Base-by-base conservation (phyloP, 2,888 invertebrate genomes). In the Meta bourneti region DNA sequence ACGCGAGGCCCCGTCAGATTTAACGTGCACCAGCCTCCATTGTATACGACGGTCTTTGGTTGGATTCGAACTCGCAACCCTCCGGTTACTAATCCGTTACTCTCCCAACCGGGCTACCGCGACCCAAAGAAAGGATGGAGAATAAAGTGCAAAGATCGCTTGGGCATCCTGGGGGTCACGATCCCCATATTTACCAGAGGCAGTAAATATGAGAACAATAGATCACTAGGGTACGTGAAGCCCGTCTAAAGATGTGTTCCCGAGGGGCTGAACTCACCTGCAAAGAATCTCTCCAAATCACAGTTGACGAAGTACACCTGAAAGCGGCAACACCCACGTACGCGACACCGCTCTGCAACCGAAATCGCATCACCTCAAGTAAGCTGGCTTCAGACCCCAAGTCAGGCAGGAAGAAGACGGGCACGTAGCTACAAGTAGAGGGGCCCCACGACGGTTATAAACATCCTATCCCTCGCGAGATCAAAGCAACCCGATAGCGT, bases 401-500 rank as follows among this genome's bases (percentile, higher is more conserved):
- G 20, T 51, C 51, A 77, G 70, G 48, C 52, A 61, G 61, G 51
- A 82, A 51, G n/a, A 34, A 48, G 20, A 74, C 11, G 48, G 77
- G 49, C 70, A 52, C 74, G 19, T 19, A 52, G 11, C 85, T 71
- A 20, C 19, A 19, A 72, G 54, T 7, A 82, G 74, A 19, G 80
- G 87, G 72, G 11, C 71, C 48, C 86, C 34, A 16, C 69, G 19
- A 77, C 71, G 69, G n/a, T 78, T 49, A 78, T 83, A 83, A 83
- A 83, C 83, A 84, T 54, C n/a, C 48, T 7, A 72, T 49, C 81
- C 51, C 77, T 70, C 86, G 61, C 16, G 49, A 89, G 89, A 89
- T 89, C 89, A 89, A 89, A 89, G 89, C 77, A 70, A 85, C 69
- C 90, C 85, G 90, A 90, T 85, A 75, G 72, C 54, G 80, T 61